Evolutionary conservation across 2,888 invertebrate species (phyloP).

Genomic region (Cryptosula pallasiana): DNA sequence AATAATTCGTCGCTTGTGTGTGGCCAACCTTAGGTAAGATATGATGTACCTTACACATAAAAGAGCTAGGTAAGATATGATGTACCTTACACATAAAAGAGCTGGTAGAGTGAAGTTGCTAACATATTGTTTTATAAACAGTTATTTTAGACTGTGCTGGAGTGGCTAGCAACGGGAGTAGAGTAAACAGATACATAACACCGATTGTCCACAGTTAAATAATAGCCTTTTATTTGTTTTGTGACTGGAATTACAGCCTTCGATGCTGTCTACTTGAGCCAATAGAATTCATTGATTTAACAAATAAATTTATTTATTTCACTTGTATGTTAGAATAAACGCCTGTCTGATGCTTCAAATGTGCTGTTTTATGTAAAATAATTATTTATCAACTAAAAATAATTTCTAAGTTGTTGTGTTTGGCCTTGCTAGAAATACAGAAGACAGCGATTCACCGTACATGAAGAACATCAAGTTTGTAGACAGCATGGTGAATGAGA

Average conservation of each 20-base stretch:
- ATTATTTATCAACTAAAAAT: too few species aligned
- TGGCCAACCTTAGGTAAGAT: slow-evolving; percentile 17
- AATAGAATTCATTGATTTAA: too few species aligned
- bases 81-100: too few species aligned
- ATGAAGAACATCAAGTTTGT: slow-evolving; percentile 24
- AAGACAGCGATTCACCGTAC: slow-evolving; percentile 24
- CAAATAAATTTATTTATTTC: too few species aligned
- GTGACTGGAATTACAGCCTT: neutral
- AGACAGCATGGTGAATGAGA: slow-evolving; percentile 22
- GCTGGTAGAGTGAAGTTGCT: neutral
- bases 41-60: too few species aligned
- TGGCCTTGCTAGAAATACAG: slow-evolving; percentile 23
- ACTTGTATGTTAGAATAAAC: too few species aligned
- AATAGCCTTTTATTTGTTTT: neutral
- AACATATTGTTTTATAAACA: neutral
- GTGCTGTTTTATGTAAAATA: too few species aligned
- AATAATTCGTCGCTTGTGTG: neutral
- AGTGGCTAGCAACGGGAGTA: neutral
- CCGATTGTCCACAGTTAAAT: neutral
- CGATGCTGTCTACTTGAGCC: too few species aligned
- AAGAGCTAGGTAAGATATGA: too few species aligned
- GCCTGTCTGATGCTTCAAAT: too few species aligned
- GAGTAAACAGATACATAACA: neutral
- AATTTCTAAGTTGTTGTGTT: too few species aligned
- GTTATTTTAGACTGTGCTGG: neutral